Conservation (phyloP, 2,888 invertebrate genomes). For the Trachelus tabidus region DNA sequence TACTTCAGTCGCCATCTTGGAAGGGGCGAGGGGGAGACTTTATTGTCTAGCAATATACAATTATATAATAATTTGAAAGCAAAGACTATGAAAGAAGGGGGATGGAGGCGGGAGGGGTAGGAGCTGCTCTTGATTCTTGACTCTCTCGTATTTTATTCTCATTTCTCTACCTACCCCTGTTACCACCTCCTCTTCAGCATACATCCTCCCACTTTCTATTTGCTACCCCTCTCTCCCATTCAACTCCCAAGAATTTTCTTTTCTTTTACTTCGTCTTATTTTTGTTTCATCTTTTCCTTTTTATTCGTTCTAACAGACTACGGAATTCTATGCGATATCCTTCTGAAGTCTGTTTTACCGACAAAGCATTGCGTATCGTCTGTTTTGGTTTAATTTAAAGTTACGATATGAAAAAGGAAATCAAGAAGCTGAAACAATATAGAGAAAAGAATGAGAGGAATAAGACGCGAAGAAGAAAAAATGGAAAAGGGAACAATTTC, state of each 20-base stretch:
- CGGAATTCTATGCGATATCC: not conserved
- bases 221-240: not conserved
- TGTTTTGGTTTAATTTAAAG: no score
- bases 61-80: slow-evolving; percentile 59
- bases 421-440: no score
- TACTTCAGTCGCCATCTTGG: not conserved
- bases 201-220: slow-evolving; percentile 6
- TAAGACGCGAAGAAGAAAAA: not conserved
- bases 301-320: not conserved
- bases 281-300: not conserved
- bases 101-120: not conserved
- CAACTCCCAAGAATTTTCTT: slow-evolving; percentile 14
- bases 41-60: slow-evolving; percentile 51
- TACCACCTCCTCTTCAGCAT: slow-evolving; percentile 13
- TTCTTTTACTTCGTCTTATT: not conserved
- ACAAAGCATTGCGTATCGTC: no score
- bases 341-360: no score
- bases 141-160: slow-evolving; percentile 41
- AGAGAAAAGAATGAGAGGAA: no score
- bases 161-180: slow-evolving; percentile 23
- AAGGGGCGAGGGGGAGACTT: not conserved
- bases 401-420: no score
- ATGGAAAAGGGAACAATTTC: not conserved
- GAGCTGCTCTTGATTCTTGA: slow-evolving; percentile 7
- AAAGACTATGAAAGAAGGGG: slow-evolving; percentile 23